phyloP scores from a whole-genome alignment of 2,113 vertebrate species.

The Anseranas semipalmata region DNA sequence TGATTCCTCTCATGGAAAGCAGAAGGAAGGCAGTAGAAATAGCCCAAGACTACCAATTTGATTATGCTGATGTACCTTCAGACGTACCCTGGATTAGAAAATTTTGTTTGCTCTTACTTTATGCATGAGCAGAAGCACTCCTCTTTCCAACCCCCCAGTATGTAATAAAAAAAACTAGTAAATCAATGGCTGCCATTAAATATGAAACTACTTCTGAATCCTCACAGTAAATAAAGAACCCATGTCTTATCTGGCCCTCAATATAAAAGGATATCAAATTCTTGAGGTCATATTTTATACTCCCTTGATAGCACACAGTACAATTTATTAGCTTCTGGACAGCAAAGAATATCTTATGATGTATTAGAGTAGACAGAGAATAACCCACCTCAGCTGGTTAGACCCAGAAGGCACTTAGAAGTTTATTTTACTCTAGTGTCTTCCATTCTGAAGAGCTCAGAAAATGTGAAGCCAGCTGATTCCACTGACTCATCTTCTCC shows the following conservation, averaged over 20 bases:
- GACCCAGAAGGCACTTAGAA: neutral
- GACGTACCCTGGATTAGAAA: neutral
- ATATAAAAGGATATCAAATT: constrained; percentile 26
- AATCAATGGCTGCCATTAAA: constrained; percentile 25
- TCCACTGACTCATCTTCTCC: neutral
- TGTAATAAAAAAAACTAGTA: neutral
- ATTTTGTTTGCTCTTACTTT: constrained; percentile 1
- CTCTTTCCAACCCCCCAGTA: neutral
- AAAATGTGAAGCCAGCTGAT: constrained; percentile 11
- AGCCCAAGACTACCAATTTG: neutral
- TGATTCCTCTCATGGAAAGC: neutral
- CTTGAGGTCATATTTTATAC: neutral
- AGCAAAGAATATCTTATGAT: constrained; percentile 1
- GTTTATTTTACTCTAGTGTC: neutral
- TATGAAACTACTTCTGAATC: constrained; percentile 25
- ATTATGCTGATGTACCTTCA: neutral
- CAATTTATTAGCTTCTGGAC: constrained; percentile 14
- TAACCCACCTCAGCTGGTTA: neutral
- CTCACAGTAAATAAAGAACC: constrained; percentile 21
- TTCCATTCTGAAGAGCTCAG: neutral
- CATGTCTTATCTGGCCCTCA: neutral
- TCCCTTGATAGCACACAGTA: neutral
- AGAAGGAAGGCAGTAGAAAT: neutral
- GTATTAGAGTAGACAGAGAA: neutral
- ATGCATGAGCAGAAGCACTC: neutral